phyloP scores from a whole-genome alignment of 2,888 invertebrate species.

The Lasioglossum marginatum region DNA sequence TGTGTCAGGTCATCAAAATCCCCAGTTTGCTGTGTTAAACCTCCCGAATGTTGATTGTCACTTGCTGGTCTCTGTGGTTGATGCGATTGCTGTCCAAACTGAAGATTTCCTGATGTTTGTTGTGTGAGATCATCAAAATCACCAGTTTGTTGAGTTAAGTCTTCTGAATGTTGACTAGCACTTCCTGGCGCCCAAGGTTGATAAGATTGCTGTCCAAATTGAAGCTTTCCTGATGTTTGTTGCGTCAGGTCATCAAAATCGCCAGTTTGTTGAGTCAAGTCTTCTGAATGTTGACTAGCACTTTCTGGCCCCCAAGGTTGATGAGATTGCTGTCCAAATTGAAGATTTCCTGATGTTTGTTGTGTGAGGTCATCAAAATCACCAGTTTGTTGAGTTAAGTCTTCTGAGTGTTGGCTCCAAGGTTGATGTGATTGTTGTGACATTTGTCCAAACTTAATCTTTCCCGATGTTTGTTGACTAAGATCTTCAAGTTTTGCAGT shows the following conservation, averaged over 20 bases:
- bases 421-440: constrained; percentile 20
- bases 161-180: neutral
- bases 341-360: constrained; percentile 46
- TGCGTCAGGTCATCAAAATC: constrained; percentile 19
- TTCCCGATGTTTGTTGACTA: constrained; percentile 48
- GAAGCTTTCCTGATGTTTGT: constrained; percentile 33
- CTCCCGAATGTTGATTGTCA: neutral
- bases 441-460: constrained; percentile 38
- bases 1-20: constrained; percentile 54
- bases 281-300: neutral
- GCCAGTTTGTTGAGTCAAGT: constrained; percentile 38
- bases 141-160: constrained; percentile 30
- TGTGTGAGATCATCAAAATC: constrained; percentile 64
- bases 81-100: constrained; percentile 54
- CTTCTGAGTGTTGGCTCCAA: constrained; percentile 27
- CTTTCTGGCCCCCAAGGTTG: constrained; percentile 18
- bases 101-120: constrained; percentile 44
- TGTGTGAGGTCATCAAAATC: constrained; percentile 56
- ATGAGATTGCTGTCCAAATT: constrained; percentile 52
- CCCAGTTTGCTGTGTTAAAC: no score
- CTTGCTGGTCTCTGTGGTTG: constrained; percentile 18
- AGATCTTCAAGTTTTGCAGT: constrained; percentile 64
- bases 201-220: constrained; percentile 55
- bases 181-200: constrained; percentile 18
- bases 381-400: constrained; percentile 59